A percentile compares a stretch with the other conserved stretches of the same genome.
phyloP scores from a whole-genome alignment of 2,888 invertebrate species.

The Zaprionus bogoriensis region DNA sequence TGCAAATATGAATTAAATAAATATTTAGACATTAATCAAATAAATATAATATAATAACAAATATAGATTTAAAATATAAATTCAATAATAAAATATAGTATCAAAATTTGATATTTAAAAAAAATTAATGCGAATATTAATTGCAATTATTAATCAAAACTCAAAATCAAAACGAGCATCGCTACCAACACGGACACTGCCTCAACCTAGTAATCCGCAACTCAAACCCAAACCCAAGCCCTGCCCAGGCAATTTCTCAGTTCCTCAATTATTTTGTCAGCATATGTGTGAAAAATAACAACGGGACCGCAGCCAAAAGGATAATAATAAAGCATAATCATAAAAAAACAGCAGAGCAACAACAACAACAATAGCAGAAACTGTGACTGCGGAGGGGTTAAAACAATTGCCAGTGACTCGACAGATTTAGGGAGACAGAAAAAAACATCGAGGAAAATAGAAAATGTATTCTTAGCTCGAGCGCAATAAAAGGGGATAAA shows the following conservation, averaged over 20 bases:
- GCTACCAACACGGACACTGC: background rate
- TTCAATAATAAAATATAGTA: too few relatives aligned
- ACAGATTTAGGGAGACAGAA: constrained; percentile 45
- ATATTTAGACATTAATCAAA: too few relatives aligned
- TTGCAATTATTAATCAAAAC: too few relatives aligned
- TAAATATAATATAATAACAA: too few relatives aligned
- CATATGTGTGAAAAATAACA: constrained; percentile 71
- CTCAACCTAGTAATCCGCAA: background rate
- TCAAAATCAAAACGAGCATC: background rate
- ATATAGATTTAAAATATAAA: too few relatives aligned
- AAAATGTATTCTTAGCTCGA: constrained; percentile 44
- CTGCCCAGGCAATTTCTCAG: constrained; percentile 31
- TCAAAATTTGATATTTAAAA: too few relatives aligned
- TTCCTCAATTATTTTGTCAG: constrained; percentile 70
- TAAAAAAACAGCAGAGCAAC: constrained; percentile 35
- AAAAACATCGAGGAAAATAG: background rate
- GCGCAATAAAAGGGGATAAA: constrained; percentile 30
- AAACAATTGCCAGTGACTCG: constrained; percentile 69
- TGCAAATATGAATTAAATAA: too few relatives aligned
- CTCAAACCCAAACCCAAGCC: background rate
- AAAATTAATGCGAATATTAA: too few relatives aligned
- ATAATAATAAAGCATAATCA: constrained; percentile 70
- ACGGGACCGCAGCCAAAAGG: constrained; percentile 50
- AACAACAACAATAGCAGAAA: constrained; percentile 1
- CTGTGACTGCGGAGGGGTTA: too few relatives aligned